These are phyloP conservation scores for Saccopteryx leptura DNA, from an alignment of 2,113 vertebrate genomes.

Conservation along the genomic window DNA sequence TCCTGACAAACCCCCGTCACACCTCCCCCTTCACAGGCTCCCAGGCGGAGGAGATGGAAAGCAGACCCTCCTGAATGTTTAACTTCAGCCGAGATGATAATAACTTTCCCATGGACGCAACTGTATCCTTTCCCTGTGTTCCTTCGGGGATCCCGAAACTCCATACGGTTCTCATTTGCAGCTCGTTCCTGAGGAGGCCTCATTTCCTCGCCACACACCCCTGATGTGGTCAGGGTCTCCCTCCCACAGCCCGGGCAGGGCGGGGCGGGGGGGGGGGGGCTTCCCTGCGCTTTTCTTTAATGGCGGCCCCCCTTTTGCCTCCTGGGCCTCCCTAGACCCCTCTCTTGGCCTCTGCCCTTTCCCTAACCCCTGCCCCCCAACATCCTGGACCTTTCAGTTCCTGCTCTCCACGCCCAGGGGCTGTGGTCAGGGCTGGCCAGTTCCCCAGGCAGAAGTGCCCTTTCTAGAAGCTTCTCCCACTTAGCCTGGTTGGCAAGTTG, in stretches of 20 bases:
- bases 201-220: conserved; percentile 83
- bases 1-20: not conserved
- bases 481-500: not conserved
- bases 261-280: not conserved
- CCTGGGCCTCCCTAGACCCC: not conserved
- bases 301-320: not conserved
- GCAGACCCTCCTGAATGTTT: conserved; percentile 75
- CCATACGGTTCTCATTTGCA: conserved; percentile 85
- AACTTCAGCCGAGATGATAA: conserved; percentile 74
- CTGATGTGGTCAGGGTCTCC: conserved; percentile 83
- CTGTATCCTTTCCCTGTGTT: conserved; percentile 69
- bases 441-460: conserved; percentile 17
- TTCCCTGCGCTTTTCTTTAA: conserved; percentile 7
- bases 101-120: conserved; percentile 80
- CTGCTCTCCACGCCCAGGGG: not conserved
- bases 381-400: not conserved
- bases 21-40: conserved; percentile 56
- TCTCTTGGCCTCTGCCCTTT: conserved; percentile 53
- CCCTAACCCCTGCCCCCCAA: not conserved
- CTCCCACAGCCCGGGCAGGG: conserved; percentile 14
- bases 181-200: conserved; percentile 81
- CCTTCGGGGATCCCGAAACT: conserved; percentile 74
- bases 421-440: not conserved
- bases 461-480: conserved; percentile 70
- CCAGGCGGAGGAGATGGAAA: conserved; percentile 74